Conservation (phyloP, 2,888 invertebrate genomes). For the Drosophila silvestris region DNA sequence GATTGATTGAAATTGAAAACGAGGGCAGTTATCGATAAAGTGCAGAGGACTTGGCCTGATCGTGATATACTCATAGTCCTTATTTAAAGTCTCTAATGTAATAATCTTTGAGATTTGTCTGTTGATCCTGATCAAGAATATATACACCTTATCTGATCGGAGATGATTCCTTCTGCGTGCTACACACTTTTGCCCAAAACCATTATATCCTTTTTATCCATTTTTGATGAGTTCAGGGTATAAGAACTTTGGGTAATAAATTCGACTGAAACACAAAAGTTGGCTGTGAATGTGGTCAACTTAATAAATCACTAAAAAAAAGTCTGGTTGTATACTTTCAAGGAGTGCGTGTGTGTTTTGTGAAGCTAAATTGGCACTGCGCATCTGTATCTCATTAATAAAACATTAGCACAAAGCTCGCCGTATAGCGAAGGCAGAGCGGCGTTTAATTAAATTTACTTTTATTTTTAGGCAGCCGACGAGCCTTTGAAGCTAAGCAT, state of each 20-base stretch:
- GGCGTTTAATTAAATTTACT: slow-evolving; percentile 45
- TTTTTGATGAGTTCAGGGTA: not conserved
- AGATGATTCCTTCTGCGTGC: not conserved
- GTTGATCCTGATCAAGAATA: not conserved
- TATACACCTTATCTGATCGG: not conserved
- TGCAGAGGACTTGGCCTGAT: not conserved
- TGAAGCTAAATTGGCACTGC: not conserved
- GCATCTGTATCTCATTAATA: slow-evolving; percentile 39
- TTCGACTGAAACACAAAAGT: not conserved
- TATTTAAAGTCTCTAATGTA: fast-evolving
- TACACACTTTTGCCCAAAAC: not conserved
- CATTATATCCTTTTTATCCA: not conserved
- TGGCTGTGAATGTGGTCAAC: not conserved
- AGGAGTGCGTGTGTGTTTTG: not conserved
- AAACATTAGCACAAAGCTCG: slow-evolving; percentile 33
- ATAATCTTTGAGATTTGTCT: not conserved
- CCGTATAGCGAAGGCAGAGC: not conserved
- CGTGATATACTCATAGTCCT: not conserved
- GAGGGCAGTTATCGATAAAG: not conserved
- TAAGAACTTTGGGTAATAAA: not conserved
- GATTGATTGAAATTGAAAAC: not conserved
- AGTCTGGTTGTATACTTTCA: not conserved
- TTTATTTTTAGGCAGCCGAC: slow-evolving; percentile 28
- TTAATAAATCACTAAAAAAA: not conserved
- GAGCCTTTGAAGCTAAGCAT: slow-evolving; percentile 15